These are phyloP conservation scores for Clupea harengus DNA, from an alignment of 2,113 vertebrate species.

Conservation along the genomic window DNA sequence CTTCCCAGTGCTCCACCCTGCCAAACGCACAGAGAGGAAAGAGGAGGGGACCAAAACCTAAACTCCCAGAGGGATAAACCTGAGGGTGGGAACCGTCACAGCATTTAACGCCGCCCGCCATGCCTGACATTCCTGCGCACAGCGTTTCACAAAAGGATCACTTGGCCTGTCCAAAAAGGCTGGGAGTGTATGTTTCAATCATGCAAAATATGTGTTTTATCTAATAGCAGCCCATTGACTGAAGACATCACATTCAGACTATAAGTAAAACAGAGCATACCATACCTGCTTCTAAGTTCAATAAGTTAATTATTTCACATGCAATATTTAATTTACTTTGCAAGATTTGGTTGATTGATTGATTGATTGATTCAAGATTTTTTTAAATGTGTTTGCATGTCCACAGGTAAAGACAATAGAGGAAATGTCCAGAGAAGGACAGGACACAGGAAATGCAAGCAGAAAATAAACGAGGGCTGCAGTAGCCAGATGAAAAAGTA, in stretches of 20 bases:
- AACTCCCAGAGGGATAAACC: conserved; percentile 47
- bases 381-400: neutral
- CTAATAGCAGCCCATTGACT: neutral
- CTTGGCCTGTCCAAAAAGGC: neutral
- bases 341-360: too few relatives aligned
- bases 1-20: conserved; percentile 67
- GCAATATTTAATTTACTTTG: neutral
- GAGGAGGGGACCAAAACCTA: conserved; percentile 58
- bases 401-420: conserved; percentile 48
- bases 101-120: conserved; percentile 18
- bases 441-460: conserved; percentile 70
- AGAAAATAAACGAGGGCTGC: conserved; percentile 66
- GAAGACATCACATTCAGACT: neutral
- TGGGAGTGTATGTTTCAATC: neutral
- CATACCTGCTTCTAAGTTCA: neutral
- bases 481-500: conserved; percentile 56
- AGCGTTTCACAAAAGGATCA: neutral
- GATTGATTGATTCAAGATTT: neutral
- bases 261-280: neutral
- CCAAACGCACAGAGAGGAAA: conserved; percentile 57
- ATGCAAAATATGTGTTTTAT: neutral
- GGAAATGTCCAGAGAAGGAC: conserved; percentile 62
- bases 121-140: neutral
- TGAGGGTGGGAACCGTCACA: conserved; percentile 52
- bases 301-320: neutral